phyloP scores from a whole-genome alignment of 2,113 vertebrate species.

The Psammodynastes pulverulentus region DNA sequence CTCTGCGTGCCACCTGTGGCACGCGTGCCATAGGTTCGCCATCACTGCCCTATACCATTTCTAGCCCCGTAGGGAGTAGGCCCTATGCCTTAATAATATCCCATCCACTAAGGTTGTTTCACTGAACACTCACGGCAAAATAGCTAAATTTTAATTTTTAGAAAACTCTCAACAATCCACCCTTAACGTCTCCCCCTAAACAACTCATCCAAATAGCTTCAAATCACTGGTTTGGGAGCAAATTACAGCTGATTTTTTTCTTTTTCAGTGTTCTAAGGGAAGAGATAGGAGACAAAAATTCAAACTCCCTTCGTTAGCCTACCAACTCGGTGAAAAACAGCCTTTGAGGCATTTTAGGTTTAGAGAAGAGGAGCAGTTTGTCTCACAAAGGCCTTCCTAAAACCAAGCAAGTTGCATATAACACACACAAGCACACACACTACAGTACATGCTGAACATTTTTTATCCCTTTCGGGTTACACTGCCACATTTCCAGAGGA shows the following conservation, averaged over 20 bases:
- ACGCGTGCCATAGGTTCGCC: too few relatives aligned
- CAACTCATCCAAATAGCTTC: neutral
- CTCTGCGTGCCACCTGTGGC: too few relatives aligned
- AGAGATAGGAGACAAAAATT: neutral
- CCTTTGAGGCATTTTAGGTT: neutral
- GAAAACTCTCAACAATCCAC: neutral
- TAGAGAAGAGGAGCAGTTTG: neutral
- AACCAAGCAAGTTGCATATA: neutral
- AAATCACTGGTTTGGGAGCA: neutral
- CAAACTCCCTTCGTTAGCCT: neutral
- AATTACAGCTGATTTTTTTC: neutral
- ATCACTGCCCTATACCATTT: neutral
- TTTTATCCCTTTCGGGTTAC: neutral
- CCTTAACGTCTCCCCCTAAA: neutral
- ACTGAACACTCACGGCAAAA: neutral
- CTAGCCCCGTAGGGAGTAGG: neutral
- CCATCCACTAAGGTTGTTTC: neutral
- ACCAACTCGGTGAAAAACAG: neutral
- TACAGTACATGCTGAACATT: neutral
- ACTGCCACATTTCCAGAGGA: neutral
- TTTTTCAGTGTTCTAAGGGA: neutral
- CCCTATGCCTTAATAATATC: neutral
- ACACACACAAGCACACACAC: neutral
- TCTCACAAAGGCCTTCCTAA: neutral
- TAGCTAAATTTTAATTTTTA: neutral